Conservation (phyloP, 2,797 vertebrate genomes). For the Pseudochirops corinnae region DNA sequence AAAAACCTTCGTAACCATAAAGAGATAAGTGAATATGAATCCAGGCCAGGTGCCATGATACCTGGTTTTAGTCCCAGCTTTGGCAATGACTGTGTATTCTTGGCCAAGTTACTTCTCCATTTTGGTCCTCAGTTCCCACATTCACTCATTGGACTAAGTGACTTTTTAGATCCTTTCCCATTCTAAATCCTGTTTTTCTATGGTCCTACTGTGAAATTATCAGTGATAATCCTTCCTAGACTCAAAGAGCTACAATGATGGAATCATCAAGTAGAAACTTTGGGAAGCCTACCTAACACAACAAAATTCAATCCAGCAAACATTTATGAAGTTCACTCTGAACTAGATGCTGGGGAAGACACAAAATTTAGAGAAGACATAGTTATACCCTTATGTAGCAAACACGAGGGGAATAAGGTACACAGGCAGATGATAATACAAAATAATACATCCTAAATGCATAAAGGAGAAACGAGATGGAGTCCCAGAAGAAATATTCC, state of each 20-base stretch:
- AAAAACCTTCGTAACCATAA: not conserved
- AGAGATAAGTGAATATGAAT: not conserved
- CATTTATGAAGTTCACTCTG: not conserved
- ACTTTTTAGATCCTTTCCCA: not conserved
- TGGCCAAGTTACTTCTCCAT: not conserved
- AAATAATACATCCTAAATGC: not conserved
- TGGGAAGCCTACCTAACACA: not conserved
- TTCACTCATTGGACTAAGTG: not conserved
- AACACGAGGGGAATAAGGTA: not conserved
- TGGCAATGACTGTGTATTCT: not conserved
- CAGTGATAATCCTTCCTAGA: not conserved
- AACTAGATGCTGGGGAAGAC: not conserved
- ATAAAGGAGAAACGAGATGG: not conserved
- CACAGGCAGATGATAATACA: not conserved
- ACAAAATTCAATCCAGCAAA: not conserved
- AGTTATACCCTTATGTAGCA: not conserved
- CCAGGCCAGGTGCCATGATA: not conserved
- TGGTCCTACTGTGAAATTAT: not conserved
- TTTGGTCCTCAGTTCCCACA: not conserved
- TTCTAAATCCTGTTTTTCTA: not conserved
- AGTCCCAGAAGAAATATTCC: conserved; percentile 41
- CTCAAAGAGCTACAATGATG: not conserved
- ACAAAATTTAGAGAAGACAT: not conserved
- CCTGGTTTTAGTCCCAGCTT: not conserved
- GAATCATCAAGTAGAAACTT: not conserved